Percentiles rank a stretch among this genome's conserved stretches.
These are phyloP conservation scores for Amblyjoppa fuscipennis DNA, from an alignment of 2,888 invertebrate genomes.

Conservation along the genomic window DNA sequence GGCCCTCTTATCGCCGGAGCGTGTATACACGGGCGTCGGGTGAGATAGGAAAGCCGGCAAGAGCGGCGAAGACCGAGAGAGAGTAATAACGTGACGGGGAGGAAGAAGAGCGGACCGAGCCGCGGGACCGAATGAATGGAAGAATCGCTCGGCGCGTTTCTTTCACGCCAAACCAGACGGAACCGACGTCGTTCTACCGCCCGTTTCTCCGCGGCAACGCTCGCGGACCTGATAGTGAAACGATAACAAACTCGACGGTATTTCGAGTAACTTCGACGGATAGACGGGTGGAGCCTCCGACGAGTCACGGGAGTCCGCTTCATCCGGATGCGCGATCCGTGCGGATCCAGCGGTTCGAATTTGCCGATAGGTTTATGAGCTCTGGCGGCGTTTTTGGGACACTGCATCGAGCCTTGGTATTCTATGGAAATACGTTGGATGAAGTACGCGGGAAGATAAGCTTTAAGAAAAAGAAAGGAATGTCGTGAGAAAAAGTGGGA, in stretches of 20 bases:
- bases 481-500: too few species aligned
- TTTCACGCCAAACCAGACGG: slow-evolving; percentile 64
- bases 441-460: neutral
- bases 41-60: slow-evolving; percentile 60
- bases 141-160: slow-evolving; percentile 52
- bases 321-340: neutral
- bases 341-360: too few species aligned
- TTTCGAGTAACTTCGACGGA: neutral
- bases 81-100: neutral
- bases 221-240: slow-evolving; percentile 45
- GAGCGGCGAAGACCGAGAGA: slow-evolving; percentile 18
- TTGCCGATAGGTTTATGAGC: neutral
- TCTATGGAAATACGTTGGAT: neutral
- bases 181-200: slow-evolving; percentile 54
- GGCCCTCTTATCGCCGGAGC: slow-evolving; percentile 72
- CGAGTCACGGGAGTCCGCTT: neutral
- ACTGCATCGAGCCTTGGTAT: neutral
- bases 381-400: neutral
- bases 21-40: slow-evolving; percentile 66
- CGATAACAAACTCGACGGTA: slow-evolving; percentile 41
- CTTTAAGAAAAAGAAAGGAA: neutral
- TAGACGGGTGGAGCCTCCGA: neutral
- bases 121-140: slow-evolving; percentile 62
- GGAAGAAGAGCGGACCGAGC: slow-evolving; percentile 15
- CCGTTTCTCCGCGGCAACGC: slow-evolving; percentile 36